phyloP scores from a whole-genome alignment of 2,888 invertebrate genomes.

The Eueremaeus valkanovi region DNA sequence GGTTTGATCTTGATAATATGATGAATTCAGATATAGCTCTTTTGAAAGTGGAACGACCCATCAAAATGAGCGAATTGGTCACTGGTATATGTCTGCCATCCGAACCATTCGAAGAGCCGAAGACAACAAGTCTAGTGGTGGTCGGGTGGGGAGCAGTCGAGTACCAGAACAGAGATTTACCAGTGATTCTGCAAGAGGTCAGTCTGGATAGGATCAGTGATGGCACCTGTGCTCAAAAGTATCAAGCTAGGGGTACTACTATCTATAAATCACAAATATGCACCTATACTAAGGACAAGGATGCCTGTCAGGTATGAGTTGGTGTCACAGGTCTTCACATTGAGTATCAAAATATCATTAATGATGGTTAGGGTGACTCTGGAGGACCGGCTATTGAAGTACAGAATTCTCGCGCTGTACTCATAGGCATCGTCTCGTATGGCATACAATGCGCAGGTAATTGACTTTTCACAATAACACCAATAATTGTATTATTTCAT shows the following conservation, averaged over 20 bases:
- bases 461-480: too few species aligned
- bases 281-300: background rate
- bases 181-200: background rate
- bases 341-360: background rate
- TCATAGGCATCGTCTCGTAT: constrained; percentile 45
- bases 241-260: background rate
- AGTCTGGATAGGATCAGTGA: background rate
- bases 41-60: background rate
- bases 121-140: background rate
- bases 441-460: constrained; percentile 44
- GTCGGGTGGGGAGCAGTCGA: background rate
- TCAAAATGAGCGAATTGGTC: background rate
- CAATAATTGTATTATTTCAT: too few species aligned
- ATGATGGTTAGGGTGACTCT: background rate
- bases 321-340: too few species aligned
- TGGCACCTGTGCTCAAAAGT: background rate
- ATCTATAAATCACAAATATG: constrained; percentile 18
- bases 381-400: constrained; percentile 43
- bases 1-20: constrained; percentile 19
- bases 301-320: constrained; percentile 1
- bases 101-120: background rate
- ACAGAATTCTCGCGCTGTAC: constrained; percentile 39
- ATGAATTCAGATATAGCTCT: constrained; percentile 14
- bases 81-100: background rate
- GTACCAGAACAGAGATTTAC: background rate